Base-by-base conservation (phyloP, 2,113 vertebrate genomes). In the Coptodon rendalli region DNA sequence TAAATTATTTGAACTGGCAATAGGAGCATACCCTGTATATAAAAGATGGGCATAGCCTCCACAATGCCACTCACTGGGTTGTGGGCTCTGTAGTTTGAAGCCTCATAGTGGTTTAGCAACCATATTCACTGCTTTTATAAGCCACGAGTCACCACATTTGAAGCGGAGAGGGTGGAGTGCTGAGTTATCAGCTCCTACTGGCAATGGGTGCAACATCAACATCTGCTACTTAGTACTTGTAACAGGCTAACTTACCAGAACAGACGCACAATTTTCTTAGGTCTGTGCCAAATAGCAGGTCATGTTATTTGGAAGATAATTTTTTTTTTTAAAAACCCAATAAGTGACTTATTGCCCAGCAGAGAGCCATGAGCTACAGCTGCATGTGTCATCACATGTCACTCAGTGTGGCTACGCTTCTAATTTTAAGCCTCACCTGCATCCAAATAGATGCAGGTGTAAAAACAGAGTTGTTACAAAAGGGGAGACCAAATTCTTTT, bases 291-390 rank as follows among this genome's bases (percentile, higher is more conserved):
- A 12, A 22, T 13, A 22, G 63, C 63, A 68, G 34, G 29, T 34
- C 59, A 34, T 63, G 2, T 63, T 34, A 34, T 63, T 61, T 34
- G 29, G 27, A 16, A 9, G 57, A 61, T 59, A 1, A 5, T 16
- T 53, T 2, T 2, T 2, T 2, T 50, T 50, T 8, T 0, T 2
- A 0, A 0, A 52, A 56, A 56, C 7, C 22, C 54, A 56, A 14
- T 56, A 57, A 59, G 36, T 24, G n/a, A 24, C 0, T 71, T n/a
- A n/a, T n/a, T n/a, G n/a, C 36, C 66, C 13, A 63, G 29, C 59
- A 63, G 16, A 63, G 59, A 34, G 59, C 16, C 59, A 63, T 63
- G 29, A 63, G 29, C 29, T 34, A 19, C 59, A 61, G 29, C 16
- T 61, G 16, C 57, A 34, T 19, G 29, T 19, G 9, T 36, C 59